Conservation (phyloP, 2,113 vertebrate species). For the Actinemys pallida region DNA sequence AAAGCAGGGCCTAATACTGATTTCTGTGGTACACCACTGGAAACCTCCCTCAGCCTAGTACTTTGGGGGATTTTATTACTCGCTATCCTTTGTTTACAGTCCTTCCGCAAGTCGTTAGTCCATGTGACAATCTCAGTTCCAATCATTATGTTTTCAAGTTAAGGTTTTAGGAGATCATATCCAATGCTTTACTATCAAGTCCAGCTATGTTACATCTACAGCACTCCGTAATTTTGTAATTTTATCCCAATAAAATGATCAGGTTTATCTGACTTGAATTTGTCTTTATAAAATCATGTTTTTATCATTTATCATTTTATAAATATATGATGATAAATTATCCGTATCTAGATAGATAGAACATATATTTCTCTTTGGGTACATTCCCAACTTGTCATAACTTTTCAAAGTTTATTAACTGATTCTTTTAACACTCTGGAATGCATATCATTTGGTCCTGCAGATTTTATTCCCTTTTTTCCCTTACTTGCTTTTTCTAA, state of each 20-base stretch:
- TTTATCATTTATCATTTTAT: background rate
- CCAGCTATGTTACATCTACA: background rate
- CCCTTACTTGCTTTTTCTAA: background rate
- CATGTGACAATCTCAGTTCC: background rate
- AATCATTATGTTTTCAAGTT: background rate
- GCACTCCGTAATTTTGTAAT: background rate
- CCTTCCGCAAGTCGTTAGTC: background rate
- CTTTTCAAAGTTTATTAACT: background rate
- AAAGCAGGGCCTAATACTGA: background rate
- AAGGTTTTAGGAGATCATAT: background rate
- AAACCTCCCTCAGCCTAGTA: background rate
- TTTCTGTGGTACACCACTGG: background rate
- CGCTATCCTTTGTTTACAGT: background rate
- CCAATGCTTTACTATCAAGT: background rate
- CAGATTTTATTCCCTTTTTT: background rate
- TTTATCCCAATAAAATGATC: background rate
- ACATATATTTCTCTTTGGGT: background rate
- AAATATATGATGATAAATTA: background rate
- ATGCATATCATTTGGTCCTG: background rate
- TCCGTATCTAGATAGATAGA: background rate
- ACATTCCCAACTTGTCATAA: background rate
- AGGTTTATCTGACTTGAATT: rapidly evolving
- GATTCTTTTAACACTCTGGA: background rate
- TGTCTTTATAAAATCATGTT: background rate
- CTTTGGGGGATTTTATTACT: background rate